Conservation (phyloP, 1,140 invertebrate species). For the Leptinotarsa defecta region DNA sequence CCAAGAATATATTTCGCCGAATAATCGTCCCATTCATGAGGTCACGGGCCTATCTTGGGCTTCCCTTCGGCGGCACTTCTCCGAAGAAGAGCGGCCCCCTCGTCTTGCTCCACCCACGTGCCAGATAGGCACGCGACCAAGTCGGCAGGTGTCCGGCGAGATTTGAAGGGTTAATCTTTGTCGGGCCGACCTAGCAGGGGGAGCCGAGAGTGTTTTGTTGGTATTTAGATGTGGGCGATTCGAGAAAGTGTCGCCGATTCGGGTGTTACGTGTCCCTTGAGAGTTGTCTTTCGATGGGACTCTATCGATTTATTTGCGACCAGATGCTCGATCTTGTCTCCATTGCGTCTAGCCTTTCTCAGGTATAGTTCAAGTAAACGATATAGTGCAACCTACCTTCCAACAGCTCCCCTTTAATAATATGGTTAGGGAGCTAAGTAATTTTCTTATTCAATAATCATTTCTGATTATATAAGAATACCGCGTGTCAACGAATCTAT, state of each 20-base stretch:
- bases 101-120: conserved; percentile 15
- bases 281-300: not conserved
- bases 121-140: conserved; percentile 13
- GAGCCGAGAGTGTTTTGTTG: conserved; percentile 15
- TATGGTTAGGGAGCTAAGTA: too few relatives aligned
- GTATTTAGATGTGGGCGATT: conserved; percentile 11
- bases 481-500: too few relatives aligned
- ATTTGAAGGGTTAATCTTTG: conserved; percentile 27
- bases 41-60: not conserved
- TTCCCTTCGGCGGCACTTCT: not conserved
- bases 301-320: too few relatives aligned
- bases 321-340: too few relatives aligned
- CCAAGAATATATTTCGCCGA: not conserved
- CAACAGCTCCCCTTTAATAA: too few relatives aligned
- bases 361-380: too few relatives aligned
- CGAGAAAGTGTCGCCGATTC: not conserved
- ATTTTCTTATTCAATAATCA: too few relatives aligned
- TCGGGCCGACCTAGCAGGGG: not conserved
- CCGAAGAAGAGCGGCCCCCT: not conserved
- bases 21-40: not conserved
- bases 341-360: too few relatives aligned
- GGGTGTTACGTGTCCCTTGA: not conserved
- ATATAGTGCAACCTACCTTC: too few relatives aligned
- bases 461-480: too few relatives aligned
- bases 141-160: conserved; percentile 19